These are phyloP conservation scores for Cartodere bifasciata DNA, from an alignment of 2,888 invertebrate species.

Conservation along the genomic window DNA sequence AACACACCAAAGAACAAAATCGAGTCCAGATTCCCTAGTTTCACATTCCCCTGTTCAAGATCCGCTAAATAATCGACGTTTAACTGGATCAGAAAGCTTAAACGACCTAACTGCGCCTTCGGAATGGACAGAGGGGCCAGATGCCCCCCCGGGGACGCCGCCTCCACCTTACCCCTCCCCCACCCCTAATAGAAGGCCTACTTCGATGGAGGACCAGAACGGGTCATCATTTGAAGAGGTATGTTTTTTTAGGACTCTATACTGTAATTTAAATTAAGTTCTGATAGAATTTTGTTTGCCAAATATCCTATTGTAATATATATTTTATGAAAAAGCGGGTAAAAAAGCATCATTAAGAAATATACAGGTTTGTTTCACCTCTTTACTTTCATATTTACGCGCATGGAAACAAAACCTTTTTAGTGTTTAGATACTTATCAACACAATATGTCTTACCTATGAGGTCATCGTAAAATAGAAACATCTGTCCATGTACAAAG, in stretches of 20 bases:
- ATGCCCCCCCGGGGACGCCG: conserved; percentile 54
- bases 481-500: too few relatives aligned
- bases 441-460: too few relatives aligned
- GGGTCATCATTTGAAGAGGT: conserved; percentile 23
- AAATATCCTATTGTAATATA: too few relatives aligned
- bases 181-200: conserved; percentile 22
- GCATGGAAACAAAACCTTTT: too few relatives aligned
- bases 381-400: too few relatives aligned
- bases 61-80: conserved; percentile 35
- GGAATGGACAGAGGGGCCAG: conserved; percentile 33
- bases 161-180: conserved; percentile 67
- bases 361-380: too few relatives aligned
- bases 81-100: conserved; percentile 48
- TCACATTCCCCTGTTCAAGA: conserved; percentile 29
- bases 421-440: too few relatives aligned
- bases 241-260: conserved; percentile 4
- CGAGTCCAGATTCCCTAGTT: conserved; percentile 46
- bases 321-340: too few relatives aligned
- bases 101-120: conserved; percentile 39
- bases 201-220: conserved; percentile 22
- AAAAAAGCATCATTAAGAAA: too few relatives aligned
- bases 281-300: neutral
- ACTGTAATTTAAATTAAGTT: neutral
- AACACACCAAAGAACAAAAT: conserved; percentile 48
- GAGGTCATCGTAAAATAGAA: too few relatives aligned